These are phyloP conservation scores for Lepidostoma basale DNA, from an alignment of 1,140 invertebrate species.

Conservation along the genomic window DNA sequence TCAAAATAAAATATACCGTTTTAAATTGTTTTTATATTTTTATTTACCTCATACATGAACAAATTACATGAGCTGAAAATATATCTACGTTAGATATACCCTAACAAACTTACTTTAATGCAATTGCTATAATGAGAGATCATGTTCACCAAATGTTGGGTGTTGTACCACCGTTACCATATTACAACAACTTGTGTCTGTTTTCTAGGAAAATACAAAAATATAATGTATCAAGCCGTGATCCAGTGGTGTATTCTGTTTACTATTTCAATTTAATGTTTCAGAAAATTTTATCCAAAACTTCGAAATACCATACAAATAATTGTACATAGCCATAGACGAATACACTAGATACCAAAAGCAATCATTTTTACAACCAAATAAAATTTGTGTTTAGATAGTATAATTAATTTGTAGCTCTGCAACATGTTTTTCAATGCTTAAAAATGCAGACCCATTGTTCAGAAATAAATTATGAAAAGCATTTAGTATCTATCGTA, in stretches of 20 bases:
- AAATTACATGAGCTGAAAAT: constrained; percentile 48
- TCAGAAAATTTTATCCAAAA: too few species aligned
- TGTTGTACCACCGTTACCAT: background rate
- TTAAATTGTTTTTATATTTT: constrained; percentile 28
- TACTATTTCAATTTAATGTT: too few species aligned
- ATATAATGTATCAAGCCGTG: constrained; percentile 46
- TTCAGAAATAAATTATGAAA: too few species aligned
- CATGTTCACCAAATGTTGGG: constrained; percentile 40
- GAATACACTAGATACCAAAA: too few species aligned
- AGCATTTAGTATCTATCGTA: too few species aligned
- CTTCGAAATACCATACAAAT: too few species aligned
- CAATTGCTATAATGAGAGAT: constrained; percentile 47
- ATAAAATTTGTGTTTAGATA: too few species aligned
- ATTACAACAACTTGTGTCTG: constrained; percentile 41
- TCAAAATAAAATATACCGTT: background rate
- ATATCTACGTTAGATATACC: constrained; percentile 45
- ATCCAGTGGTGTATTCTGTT: constrained; percentile 37
- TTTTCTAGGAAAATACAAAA: constrained; percentile 47
- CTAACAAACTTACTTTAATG: constrained; percentile 44
- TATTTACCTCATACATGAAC: constrained; percentile 46
- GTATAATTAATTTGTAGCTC: too few species aligned
- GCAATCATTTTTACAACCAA: too few species aligned
- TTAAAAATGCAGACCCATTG: too few species aligned
- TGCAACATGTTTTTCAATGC: too few species aligned
- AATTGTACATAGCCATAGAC: too few species aligned